phyloP scores from a whole-genome alignment of 2,797 vertebrate species.

The Enteromius argenteus region DNA sequence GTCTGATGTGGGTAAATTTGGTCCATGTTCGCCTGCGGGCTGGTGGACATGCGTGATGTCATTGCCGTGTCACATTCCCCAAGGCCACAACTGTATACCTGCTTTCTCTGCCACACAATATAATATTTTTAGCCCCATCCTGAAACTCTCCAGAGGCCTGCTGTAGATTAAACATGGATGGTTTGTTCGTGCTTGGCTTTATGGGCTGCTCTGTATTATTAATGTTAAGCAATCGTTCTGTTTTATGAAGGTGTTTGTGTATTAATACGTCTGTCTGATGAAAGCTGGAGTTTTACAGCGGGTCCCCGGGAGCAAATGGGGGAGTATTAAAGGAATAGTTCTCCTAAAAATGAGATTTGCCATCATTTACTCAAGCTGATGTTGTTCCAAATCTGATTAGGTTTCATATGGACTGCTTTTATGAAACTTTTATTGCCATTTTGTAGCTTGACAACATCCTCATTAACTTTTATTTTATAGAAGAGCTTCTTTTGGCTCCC shows the following conservation, averaged over 20 bases:
- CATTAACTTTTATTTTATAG: background rate
- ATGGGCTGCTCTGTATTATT: slow-evolving; percentile 29
- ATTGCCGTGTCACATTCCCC: slow-evolving; percentile 26
- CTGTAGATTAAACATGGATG: slow-evolving; percentile 23
- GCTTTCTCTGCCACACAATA: slow-evolving; percentile 3
- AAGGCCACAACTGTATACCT: slow-evolving; percentile 30
- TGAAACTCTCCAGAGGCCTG: background rate
- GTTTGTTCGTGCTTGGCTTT: slow-evolving; percentile 4
- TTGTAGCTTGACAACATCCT: slow-evolving; percentile 1
- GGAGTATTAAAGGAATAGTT: background rate
- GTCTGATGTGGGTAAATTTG: slow-evolving; percentile 22
- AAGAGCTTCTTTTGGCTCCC: background rate
- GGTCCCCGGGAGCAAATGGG: background rate
- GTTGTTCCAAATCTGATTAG: background rate
- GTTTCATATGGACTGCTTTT: background rate
- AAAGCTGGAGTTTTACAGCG: slow-evolving; percentile 8
- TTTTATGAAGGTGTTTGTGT: slow-evolving; percentile 28
- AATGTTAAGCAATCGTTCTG: slow-evolving; percentile 18
- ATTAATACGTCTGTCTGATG: background rate
- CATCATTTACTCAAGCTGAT: background rate
- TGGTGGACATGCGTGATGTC: slow-evolving; percentile 14
- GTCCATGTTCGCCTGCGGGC: background rate
- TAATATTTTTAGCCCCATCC: slow-evolving; percentile 25
- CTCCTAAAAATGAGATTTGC: background rate
- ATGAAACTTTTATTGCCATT: background rate